A percentile compares a stretch with the other conserved stretches of the same genome.
Evolutionary conservation across 1,140 invertebrate genomes (phyloP).

Genomic region (Ceratina australensis): DNA sequence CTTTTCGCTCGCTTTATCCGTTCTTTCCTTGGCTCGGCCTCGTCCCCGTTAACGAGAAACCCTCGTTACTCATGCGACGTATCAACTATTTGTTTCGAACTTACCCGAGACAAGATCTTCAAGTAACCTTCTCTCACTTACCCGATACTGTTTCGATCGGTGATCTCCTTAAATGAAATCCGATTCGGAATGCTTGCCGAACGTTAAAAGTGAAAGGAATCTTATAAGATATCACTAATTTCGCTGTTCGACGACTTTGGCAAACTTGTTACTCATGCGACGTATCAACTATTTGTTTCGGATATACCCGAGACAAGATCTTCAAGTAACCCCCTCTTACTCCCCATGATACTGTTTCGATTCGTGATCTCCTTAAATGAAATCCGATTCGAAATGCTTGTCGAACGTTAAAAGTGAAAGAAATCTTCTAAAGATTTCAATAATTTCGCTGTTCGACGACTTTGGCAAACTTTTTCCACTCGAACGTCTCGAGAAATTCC

Average conservation of each 20-base stretch:
- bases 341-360: neutral
- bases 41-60: slow-evolving; percentile 42
- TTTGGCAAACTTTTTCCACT: neutral
- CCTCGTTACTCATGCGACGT: neutral
- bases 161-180: neutral
- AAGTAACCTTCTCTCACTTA: neutral
- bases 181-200: neutral
- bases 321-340: neutral
- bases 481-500: slow-evolving; percentile 1
- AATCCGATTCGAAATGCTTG: neutral
- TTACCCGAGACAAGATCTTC: neutral
- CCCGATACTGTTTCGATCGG: neutral
- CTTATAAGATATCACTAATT: neutral
- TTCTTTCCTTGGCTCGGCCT: slow-evolving; percentile 40
- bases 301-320: neutral
- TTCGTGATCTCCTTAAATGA: neutral
- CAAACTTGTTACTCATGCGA: neutral
- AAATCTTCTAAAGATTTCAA: neutral
- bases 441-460: neutral
- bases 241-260: neutral
- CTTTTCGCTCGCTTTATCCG: slow-evolving; percentile 43
- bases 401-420: neutral
- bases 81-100: neutral
- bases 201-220: neutral
- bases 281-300: neutral